A percentile compares a stretch with the other conserved stretches of the same genome.
Evolutionary conservation across 2,113 vertebrate genomes (phyloP).

Genomic region (Tetrax tetrax): DNA sequence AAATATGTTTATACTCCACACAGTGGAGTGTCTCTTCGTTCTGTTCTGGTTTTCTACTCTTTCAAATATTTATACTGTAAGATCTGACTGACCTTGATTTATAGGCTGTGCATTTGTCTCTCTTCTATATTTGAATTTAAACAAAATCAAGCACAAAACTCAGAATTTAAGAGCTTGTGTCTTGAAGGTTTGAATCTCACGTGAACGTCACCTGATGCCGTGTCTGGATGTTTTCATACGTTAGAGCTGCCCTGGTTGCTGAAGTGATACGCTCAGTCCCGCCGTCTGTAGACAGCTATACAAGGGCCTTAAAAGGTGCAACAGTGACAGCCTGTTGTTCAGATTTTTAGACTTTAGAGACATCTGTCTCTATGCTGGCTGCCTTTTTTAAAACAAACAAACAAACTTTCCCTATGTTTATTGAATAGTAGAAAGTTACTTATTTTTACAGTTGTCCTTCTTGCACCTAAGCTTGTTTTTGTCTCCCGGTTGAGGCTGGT

Average conservation of each 20-base stretch:
- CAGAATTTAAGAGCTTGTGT: neutral
- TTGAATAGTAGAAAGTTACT: neutral
- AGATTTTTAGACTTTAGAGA: neutral
- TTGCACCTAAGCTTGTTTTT: neutral
- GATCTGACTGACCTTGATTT: neutral
- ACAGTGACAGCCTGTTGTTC: neutral
- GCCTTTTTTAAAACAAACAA: neutral
- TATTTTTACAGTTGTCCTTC: neutral
- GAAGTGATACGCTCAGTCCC: accelerated
- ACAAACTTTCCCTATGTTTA: neutral
- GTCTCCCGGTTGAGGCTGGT: neutral
- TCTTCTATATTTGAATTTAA: neutral
- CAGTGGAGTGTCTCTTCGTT: neutral
- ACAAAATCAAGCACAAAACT: neutral
- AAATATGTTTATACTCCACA: neutral
- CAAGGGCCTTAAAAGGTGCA: neutral
- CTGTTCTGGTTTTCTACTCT: neutral
- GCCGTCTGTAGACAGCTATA: neutral
- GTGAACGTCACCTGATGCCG: neutral
- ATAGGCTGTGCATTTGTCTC: neutral
- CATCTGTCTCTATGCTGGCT: neutral
- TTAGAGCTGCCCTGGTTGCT: neutral
- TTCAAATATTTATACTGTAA: neutral
- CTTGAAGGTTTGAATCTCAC: neutral
- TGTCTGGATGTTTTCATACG: neutral